Evolutionary conservation across 2,113 vertebrate genomes (phyloP).

Genomic region (Chaetodon trifascialis): DNA sequence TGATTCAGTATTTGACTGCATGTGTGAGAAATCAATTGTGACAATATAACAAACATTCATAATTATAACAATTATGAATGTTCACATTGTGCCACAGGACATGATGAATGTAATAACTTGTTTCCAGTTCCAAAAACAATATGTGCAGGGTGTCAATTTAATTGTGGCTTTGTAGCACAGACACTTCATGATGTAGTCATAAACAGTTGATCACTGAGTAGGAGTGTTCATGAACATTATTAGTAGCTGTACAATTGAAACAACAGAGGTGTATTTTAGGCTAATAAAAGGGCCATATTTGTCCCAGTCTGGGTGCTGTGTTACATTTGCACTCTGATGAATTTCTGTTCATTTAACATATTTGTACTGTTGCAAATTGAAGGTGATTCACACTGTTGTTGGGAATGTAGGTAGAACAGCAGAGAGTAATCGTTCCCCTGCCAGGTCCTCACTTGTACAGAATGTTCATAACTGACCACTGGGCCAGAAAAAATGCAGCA

Average conservation of each 20-base stretch:
- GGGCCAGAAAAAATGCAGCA: constrained; percentile 58
- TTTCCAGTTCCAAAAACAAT: background rate
- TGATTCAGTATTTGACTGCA: constrained; percentile 2
- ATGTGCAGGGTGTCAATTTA: background rate
- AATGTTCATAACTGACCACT: constrained; percentile 59
- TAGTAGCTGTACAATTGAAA: background rate
- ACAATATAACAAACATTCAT: too few species aligned
- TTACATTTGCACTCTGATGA: background rate
- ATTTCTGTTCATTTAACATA: background rate
- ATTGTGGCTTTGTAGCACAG: background rate
- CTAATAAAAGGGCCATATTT: background rate
- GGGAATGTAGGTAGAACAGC: constrained; percentile 35
- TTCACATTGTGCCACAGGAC: background rate
- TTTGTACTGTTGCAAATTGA: background rate
- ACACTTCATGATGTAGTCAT: background rate
- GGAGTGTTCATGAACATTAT: background rate
- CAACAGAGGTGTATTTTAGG: background rate
- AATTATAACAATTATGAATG: too few species aligned
- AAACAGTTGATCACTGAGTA: background rate
- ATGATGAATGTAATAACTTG: background rate
- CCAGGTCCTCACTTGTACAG: constrained; percentile 47
- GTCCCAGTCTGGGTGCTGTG: background rate
- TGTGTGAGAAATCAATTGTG: too few species aligned
- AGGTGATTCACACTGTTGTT: constrained; percentile 14
- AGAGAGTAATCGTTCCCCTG: constrained; percentile 53